Evolutionary conservation across 2,888 invertebrate species (phyloP).

Genomic region (Xylota segnis): DNA sequence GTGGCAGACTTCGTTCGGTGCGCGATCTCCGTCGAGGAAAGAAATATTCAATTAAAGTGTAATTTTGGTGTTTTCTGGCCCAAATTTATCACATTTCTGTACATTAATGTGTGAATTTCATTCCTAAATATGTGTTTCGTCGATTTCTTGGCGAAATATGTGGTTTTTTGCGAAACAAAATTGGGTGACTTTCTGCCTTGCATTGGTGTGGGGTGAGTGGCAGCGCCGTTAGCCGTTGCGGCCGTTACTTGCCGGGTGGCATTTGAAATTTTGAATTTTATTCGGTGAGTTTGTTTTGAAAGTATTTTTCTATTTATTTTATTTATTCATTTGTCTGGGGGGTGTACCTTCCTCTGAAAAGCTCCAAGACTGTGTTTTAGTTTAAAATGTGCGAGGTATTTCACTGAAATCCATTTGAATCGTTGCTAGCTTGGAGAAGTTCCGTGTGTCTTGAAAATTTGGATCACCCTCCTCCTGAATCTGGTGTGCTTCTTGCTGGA

Average conservation of each 20-base stretch:
- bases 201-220: too few relatives aligned
- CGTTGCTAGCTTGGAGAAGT: too few relatives aligned
- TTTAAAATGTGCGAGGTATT: too few relatives aligned
- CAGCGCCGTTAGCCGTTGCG: background rate
- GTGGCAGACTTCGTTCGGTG: too few relatives aligned
- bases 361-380: too few relatives aligned
- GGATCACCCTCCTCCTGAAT: too few relatives aligned
- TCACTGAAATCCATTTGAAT: too few relatives aligned
- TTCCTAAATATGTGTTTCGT: background rate
- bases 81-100: background rate
- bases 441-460: too few relatives aligned
- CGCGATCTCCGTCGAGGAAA: too few relatives aligned
- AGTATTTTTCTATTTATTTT: background rate
- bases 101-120: background rate
- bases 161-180: background rate
- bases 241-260: background rate
- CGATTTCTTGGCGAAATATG: background rate
- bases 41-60: background rate
- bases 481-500: too few relatives aligned
- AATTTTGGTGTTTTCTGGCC: background rate
- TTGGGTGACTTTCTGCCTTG: background rate
- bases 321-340: background rate
- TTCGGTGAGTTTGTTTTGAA: background rate
- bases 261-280: slow-evolving; percentile 4
- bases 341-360: too few relatives aligned